A percentile compares a stretch with the other conserved stretches of the same genome.
These are phyloP conservation scores for Agriotes lineatus DNA, from an alignment of 2,888 invertebrate genomes.

Conservation along the genomic window DNA sequence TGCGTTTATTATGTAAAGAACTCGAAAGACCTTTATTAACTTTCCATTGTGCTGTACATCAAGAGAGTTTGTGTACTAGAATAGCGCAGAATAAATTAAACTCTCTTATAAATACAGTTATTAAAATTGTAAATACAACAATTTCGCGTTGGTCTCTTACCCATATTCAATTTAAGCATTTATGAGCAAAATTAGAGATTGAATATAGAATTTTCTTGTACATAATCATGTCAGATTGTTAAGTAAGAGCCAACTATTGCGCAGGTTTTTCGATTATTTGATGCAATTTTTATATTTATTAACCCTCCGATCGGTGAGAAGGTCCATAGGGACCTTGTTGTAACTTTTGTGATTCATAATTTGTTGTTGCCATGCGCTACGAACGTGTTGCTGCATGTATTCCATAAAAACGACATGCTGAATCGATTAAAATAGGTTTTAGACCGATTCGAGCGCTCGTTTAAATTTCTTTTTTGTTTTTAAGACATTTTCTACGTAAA, in stretches of 20 bases:
- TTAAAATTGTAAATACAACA: constrained; percentile 46
- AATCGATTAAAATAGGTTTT: too few species aligned
- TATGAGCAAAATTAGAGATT: constrained; percentile 26
- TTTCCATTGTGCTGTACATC: constrained; percentile 55
- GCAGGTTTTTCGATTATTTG: constrained; percentile 37
- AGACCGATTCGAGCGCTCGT: too few species aligned
- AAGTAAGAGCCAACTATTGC: constrained; percentile 49
- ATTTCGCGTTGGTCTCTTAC: constrained; percentile 49
- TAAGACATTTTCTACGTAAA: too few species aligned
- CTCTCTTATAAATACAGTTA: constrained; percentile 41
- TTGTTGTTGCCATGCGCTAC: too few species aligned
- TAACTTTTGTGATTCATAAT: too few species aligned
- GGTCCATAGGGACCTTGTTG: too few species aligned
- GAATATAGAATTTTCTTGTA: constrained; percentile 32
- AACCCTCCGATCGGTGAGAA: too few species aligned
- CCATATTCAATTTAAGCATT: constrained; percentile 53
- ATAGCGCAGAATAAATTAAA: background rate
- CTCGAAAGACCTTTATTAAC: constrained; percentile 44
- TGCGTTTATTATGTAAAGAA: too few species aligned
- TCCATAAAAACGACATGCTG: too few species aligned
- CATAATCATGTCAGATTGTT: constrained; percentile 19
- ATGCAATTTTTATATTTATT: background rate
- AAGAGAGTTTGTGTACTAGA: constrained; percentile 41
- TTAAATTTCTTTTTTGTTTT: too few species aligned
- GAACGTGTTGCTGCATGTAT: too few species aligned